Conservation (phyloP, 2,888 invertebrate species). For the Thelaira solivaga region DNA sequence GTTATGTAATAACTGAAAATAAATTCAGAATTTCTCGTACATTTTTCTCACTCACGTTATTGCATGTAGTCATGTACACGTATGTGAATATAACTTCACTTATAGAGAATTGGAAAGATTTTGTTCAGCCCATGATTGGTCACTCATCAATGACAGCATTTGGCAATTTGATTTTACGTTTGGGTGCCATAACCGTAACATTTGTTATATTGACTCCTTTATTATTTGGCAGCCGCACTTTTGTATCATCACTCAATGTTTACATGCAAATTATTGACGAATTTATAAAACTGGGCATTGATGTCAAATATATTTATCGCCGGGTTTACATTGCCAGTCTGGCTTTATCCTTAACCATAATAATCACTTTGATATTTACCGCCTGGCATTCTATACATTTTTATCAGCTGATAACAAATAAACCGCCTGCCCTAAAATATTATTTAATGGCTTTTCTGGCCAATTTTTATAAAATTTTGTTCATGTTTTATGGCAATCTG, state of each 20-base stretch:
- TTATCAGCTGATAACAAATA: slow-evolving; percentile 62
- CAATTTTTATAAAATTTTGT: slow-evolving; percentile 65
- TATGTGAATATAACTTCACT: slow-evolving; percentile 65
- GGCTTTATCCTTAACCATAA: too few species aligned
- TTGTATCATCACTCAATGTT: slow-evolving; percentile 54
- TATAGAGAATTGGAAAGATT: slow-evolving; percentile 57
- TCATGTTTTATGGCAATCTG: slow-evolving; percentile 60
- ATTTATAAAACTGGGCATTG: slow-evolving; percentile 56
- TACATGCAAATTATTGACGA: slow-evolving; percentile 55
- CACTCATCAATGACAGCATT: slow-evolving; percentile 59
- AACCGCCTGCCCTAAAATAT: slow-evolving; percentile 56
- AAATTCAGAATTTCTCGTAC: slow-evolving; percentile 62
- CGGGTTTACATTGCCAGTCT: slow-evolving; percentile 47
- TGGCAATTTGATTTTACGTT: slow-evolving; percentile 63
- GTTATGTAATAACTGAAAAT: slow-evolving; percentile 5
- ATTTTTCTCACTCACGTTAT: slow-evolving; percentile 44
- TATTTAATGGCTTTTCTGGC: slow-evolving; percentile 64
- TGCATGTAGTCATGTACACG: slow-evolving; percentile 61
- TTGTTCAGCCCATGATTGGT: slow-evolving; percentile 65
- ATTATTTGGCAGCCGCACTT: slow-evolving; percentile 47
- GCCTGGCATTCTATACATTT: slow-evolving; percentile 65
- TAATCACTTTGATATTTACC: too few species aligned
- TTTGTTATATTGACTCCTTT: slow-evolving; percentile 58
- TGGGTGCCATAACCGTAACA: slow-evolving; percentile 62
- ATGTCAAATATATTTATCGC: slow-evolving; percentile 48